Conservation (phyloP, 2,113 vertebrate genomes). For the Takifugu flavidus region DNA sequence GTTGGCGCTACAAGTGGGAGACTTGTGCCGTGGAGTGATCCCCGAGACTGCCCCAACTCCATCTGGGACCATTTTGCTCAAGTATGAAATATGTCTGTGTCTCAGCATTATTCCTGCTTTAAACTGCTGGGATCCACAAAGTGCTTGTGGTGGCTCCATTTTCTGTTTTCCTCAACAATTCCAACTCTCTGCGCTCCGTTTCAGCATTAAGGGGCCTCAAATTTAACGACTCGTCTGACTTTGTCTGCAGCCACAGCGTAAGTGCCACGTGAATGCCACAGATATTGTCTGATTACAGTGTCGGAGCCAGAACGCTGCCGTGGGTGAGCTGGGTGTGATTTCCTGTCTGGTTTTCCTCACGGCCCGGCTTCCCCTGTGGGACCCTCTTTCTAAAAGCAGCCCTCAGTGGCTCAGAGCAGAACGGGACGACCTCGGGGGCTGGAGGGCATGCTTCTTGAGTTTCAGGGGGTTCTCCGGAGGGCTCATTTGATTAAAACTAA, state of each 20-base stretch:
- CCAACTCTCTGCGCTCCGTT: not conserved
- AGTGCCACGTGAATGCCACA: slow-evolving; percentile 43
- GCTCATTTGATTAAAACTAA: slow-evolving; percentile 36
- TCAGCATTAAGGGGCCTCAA: not conserved
- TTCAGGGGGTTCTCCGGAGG: slow-evolving; percentile 34
- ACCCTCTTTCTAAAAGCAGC: slow-evolving; percentile 65
- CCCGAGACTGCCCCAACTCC: slow-evolving; percentile 39
- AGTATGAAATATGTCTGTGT: slow-evolving; percentile 47
- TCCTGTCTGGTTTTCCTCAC: slow-evolving; percentile 74
- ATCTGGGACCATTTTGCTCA: slow-evolving; percentile 62
- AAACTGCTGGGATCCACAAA: slow-evolving; percentile 9
- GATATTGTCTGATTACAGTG: slow-evolving; percentile 47
- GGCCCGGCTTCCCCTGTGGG: slow-evolving; percentile 71
- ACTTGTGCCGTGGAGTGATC: slow-evolving; percentile 35
- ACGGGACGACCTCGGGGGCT: slow-evolving; percentile 22
- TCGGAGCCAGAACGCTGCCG: slow-evolving; percentile 49
- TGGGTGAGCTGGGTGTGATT: slow-evolving; percentile 69
- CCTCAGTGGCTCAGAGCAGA: slow-evolving; percentile 35
- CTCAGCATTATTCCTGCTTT: slow-evolving; percentile 21
- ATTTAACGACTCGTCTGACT: not conserved
- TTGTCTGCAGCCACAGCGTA: slow-evolving; percentile 34
- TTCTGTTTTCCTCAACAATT: not conserved
- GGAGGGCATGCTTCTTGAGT: slow-evolving; percentile 35
- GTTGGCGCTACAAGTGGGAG: slow-evolving; percentile 20
- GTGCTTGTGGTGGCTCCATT: not conserved